Percentiles rank a stretch among this genome's conserved stretches.
phyloP scores from a whole-genome alignment of 2,888 invertebrate species.

The Cristatella mucedo region DNA sequence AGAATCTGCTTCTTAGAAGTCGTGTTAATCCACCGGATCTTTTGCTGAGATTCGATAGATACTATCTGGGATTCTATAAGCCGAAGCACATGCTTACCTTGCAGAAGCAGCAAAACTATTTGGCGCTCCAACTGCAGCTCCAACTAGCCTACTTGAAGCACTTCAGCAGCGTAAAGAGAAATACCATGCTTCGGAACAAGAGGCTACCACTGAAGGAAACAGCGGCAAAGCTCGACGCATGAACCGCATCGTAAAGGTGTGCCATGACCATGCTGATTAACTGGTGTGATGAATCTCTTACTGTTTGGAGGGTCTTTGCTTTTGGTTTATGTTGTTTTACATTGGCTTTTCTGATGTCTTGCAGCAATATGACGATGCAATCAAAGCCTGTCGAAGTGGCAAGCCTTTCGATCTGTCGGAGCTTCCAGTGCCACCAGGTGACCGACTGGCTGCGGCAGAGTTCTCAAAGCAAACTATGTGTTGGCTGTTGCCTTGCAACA shows the following conservation, averaged over 20 bases:
- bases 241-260: constrained; percentile 65
- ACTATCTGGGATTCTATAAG: too few relatives aligned
- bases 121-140: constrained; percentile 38
- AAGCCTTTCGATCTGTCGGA: constrained; percentile 60
- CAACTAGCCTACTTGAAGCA: constrained; percentile 51
- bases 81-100: too few relatives aligned
- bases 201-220: constrained; percentile 56
- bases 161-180: constrained; percentile 64
- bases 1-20: too few relatives aligned
- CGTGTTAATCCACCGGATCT: not conserved
- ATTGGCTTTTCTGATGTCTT: not conserved
- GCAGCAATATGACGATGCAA: constrained; percentile 67
- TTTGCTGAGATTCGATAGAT: not conserved
- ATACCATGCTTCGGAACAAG: constrained; percentile 55
- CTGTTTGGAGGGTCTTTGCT: too few relatives aligned
- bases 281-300: too few relatives aligned
- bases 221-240: constrained; percentile 69
- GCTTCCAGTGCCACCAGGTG: constrained; percentile 61
- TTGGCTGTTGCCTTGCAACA: too few relatives aligned
- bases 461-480: too few relatives aligned
- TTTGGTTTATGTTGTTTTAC: too few relatives aligned
- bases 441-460: constrained; percentile 1
- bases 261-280: not conserved
- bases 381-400: constrained; percentile 60
- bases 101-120: constrained; percentile 25